phyloP scores from a whole-genome alignment of 2,888 invertebrate genomes.

The Stenodema calcarata region DNA sequence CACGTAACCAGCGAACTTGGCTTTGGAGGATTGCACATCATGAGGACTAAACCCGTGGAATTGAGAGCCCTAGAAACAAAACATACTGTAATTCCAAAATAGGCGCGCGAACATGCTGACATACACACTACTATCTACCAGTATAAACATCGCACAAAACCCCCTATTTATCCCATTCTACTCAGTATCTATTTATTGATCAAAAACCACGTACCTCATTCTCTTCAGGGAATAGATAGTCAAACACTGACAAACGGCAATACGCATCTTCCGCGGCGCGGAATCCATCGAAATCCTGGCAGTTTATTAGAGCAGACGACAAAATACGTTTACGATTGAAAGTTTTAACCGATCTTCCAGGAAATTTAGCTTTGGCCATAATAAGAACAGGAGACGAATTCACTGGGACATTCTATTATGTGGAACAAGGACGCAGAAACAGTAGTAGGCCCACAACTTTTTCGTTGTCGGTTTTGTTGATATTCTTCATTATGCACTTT shows the following conservation, averaged over 20 bases:
- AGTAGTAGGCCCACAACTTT: constrained; percentile 12
- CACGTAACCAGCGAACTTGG: not conserved
- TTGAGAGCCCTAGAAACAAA: constrained; percentile 60
- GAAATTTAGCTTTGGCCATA: constrained; percentile 44
- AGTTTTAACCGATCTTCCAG: constrained; percentile 20
- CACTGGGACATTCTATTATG: not conserved
- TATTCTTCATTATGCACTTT: constrained; percentile 25
- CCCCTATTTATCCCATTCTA: not conserved
- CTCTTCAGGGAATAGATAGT: constrained; percentile 62
- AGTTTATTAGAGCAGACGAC: constrained; percentile 8
- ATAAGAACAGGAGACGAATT: not conserved
- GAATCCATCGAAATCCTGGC: constrained; percentile 61
- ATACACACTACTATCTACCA: not conserved
- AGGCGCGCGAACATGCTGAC: not conserved
- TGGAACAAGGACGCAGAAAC: constrained; percentile 43
- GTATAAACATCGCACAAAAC: not conserved
- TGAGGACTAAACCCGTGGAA: constrained; percentile 62
- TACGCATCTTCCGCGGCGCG: constrained; percentile 64
- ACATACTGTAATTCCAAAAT: not conserved
- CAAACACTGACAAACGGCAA: constrained; percentile 62
- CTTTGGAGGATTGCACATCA: constrained; percentile 49
- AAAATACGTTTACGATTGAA: constrained; percentile 33
- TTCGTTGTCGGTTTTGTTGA: constrained; percentile 39
- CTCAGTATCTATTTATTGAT: not conserved
- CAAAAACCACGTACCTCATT: constrained; percentile 59